phyloP scores from a whole-genome alignment of 2,113 vertebrate genomes.

The Lepisosteus oculatus region DNA sequence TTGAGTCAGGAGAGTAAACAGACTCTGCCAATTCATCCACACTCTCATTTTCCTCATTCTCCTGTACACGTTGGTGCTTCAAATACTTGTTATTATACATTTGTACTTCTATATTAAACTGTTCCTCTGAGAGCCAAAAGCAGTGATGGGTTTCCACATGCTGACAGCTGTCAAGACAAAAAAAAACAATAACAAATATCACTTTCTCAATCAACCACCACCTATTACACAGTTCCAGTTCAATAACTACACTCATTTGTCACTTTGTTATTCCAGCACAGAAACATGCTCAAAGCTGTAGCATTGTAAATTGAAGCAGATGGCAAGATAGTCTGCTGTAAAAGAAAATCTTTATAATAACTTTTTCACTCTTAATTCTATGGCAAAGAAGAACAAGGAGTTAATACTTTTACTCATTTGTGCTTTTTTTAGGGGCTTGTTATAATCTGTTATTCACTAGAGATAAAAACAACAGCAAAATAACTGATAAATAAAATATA shows the following conservation, averaged over 20 bases:
- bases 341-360: no score
- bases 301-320: no score
- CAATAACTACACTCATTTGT: neutral
- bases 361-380: no score
- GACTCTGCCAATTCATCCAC: slow-evolving; percentile 23
- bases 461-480: no score
- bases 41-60: slow-evolving; percentile 6
- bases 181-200: neutral
- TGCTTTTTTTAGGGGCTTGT: no score
- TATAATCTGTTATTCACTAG: no score
- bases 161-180: slow-evolving; percentile 28
- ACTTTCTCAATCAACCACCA: neutral
- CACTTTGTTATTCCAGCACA: neutral
- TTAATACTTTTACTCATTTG: no score
- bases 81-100: slow-evolving; percentile 20
- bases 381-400: neutral
- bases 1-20: slow-evolving; percentile 5
- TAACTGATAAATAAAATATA: no score
- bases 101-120: slow-evolving; percentile 19
- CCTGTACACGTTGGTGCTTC: neutral
- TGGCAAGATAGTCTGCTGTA: no score
- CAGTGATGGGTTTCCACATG: slow-evolving; percentile 16
- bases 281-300: no score
- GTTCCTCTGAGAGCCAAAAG: slow-evolving; percentile 24
- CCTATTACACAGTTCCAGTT: slow-evolving; percentile 8